phyloP scores from a whole-genome alignment of 2,797 vertebrate species.

The Pangasius sanitwongsei region DNA sequence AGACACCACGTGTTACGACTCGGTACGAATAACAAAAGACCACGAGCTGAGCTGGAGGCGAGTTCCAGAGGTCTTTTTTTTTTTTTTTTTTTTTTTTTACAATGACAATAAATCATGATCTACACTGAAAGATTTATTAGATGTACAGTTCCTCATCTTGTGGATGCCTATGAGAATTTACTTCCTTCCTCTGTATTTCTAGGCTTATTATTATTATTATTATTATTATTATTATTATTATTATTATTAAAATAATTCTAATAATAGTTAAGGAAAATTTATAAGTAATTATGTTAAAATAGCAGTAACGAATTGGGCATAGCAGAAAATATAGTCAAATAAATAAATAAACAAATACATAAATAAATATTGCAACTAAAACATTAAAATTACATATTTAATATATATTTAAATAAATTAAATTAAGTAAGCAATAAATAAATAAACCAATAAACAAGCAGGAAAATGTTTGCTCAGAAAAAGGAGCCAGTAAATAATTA shows the following conservation, averaged over 20 bases:
- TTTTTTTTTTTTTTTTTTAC: too few relatives aligned
- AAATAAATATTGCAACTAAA: too few relatives aligned
- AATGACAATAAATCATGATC: conserved; percentile 28
- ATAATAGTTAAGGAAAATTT: too few relatives aligned
- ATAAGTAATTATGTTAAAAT: neutral
- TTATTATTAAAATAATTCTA: too few relatives aligned
- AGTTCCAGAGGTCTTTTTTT: conserved; percentile 26
- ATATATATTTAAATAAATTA: neutral
- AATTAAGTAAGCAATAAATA: too few relatives aligned
- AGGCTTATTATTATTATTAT: too few relatives aligned
- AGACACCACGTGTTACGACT: conserved; percentile 19
- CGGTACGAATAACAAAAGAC: conserved; percentile 48
- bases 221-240: too few relatives aligned
- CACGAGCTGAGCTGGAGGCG: conserved; percentile 18
- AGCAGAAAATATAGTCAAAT: neutral
- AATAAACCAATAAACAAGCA: neutral
- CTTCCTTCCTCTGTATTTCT: neutral
- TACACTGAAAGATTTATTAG: neutral
- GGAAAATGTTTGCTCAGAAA: neutral
- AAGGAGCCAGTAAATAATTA: too few relatives aligned
- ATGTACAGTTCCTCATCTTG: neutral
- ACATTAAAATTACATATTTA: neutral
- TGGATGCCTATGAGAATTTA: neutral
- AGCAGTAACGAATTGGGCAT: neutral
- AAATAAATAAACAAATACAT: neutral